These are phyloP conservation scores for Centrocercus urophasianus DNA, from an alignment of 2,113 vertebrate species.

Conservation along the genomic window DNA sequence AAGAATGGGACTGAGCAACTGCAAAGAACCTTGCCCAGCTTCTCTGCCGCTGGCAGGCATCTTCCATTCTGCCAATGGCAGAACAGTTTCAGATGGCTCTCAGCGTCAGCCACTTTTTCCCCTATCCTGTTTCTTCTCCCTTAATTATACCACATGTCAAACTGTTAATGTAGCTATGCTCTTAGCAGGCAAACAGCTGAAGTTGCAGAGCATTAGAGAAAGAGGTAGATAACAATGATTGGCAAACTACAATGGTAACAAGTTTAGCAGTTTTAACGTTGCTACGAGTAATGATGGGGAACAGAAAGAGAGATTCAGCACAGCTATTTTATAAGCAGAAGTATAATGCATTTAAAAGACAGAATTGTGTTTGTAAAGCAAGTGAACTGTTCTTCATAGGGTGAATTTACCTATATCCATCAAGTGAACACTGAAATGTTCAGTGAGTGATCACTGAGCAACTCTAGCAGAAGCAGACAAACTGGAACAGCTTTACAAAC, in stretches of 20 bases:
- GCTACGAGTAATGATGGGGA: neutral
- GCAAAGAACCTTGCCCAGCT: neutral
- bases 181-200: neutral
- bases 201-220: neutral
- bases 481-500: neutral
- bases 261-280: neutral
- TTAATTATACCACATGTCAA: neutral
- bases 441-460: neutral
- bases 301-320: neutral
- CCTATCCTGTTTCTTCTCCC: neutral
- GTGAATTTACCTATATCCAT: accelerated
- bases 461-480: neutral
- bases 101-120: neutral
- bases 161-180: neutral
- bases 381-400: neutral
- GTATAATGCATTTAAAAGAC: neutral
- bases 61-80: neutral
- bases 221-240: neutral
- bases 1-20: neutral
- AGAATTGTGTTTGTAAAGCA: neutral
- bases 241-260: neutral
- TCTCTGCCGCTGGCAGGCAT: neutral
- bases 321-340: neutral
- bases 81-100: neutral
- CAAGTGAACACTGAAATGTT: neutral